phyloP scores from a whole-genome alignment of 2,888 invertebrate genomes.

The Dugesia japonica region DNA sequence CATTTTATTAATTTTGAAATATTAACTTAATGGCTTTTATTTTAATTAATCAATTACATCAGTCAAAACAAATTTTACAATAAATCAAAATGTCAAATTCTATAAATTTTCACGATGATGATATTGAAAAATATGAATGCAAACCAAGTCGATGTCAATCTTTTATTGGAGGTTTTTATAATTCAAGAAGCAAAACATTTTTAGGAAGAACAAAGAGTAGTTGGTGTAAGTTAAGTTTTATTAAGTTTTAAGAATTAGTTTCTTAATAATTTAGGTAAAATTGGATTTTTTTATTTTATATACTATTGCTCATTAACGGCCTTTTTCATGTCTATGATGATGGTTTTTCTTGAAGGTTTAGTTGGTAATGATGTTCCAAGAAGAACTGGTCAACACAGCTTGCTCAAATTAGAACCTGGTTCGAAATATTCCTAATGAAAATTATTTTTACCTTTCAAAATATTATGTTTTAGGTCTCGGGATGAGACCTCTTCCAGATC shows the following conservation, averaged over 20 bases:
- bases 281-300: constrained; percentile 20
- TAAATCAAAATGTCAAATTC: constrained; percentile 13
- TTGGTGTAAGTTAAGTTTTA: neutral
- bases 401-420: constrained; percentile 29
- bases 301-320: constrained; percentile 23
- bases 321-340: constrained; percentile 26
- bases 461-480: constrained; percentile 26
- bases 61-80: constrained; percentile 8
- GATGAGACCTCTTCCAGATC: constrained; percentile 28
- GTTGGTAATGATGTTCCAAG: neutral
- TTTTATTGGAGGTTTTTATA: neutral
- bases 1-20: too few relatives aligned
- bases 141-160: constrained; percentile 2
- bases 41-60: constrained; percentile 13
- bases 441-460: neutral
- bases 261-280: neutral
- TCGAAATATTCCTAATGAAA: neutral
- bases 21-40: neutral
- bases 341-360: constrained; percentile 17
- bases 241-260: neutral
- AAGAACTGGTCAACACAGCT: constrained; percentile 29
- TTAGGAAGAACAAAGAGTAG: neutral
- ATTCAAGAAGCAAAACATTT: constrained; percentile 11
- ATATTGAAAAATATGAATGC: constrained; percentile 14
- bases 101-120: neutral